Evolutionary conservation across 2,888 invertebrate genomes (phyloP).

Genomic region (Belgica antarctica): DNA sequence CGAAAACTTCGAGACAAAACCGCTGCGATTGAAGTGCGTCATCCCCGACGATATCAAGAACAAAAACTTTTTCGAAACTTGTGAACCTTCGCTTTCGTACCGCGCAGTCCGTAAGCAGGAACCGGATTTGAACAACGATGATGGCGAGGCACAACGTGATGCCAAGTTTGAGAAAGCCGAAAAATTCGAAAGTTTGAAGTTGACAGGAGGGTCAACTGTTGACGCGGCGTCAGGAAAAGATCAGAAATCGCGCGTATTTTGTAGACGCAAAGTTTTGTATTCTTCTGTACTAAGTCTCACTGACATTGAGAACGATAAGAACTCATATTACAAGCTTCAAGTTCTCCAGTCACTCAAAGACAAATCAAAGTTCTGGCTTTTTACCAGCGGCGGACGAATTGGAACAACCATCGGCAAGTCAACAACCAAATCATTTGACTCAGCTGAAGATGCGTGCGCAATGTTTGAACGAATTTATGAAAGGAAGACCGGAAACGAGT

Average conservation of each 20-base stretch:
- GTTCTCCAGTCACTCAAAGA: conserved; percentile 71
- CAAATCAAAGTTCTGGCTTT: conserved; percentile 55
- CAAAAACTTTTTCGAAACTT: conserved; percentile 58
- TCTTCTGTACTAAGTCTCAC: conserved; percentile 65
- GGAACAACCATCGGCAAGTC: conserved; percentile 87
- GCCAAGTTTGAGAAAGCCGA: conserved; percentile 57
- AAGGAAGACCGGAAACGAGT: conserved; percentile 85
- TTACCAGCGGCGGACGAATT: conserved; percentile 86
- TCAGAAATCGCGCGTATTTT: conserved; percentile 70
- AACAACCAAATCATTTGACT: conserved; percentile 56
- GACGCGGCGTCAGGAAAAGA: conserved; percentile 86
- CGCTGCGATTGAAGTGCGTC: conserved; percentile 67
- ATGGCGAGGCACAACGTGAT: conserved; percentile 57
- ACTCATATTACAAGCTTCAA: conserved; percentile 94
- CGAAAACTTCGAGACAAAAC: conserved; percentile 66
- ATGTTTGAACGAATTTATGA: conserved; percentile 64
- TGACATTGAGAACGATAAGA: conserved; percentile 81
- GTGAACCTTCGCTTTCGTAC: conserved; percentile 59
- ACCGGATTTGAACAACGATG: conserved; percentile 44
- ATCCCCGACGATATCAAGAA: conserved; percentile 65
- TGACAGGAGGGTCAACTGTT: conserved; percentile 83
- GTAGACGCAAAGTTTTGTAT: neutral
- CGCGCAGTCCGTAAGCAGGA: conserved; percentile 57
- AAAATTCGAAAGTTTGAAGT: conserved; percentile 58
- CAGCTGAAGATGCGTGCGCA: conserved; percentile 60